phyloP scores from a whole-genome alignment of 1,140 invertebrate species.

The Lordiphosa stackelbergi region DNA sequence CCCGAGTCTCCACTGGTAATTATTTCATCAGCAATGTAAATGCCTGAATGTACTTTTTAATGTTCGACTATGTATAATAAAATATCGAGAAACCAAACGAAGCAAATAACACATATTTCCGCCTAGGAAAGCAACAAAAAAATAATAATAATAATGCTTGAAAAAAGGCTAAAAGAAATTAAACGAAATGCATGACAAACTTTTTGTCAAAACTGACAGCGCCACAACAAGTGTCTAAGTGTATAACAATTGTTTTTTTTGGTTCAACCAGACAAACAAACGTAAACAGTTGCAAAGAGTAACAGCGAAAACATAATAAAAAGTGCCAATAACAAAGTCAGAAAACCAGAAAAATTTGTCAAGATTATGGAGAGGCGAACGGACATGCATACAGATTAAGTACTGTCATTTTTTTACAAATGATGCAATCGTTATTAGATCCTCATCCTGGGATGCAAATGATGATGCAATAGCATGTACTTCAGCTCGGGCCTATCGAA shows the following conservation, averaged over 20 bases:
- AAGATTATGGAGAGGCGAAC: not conserved
- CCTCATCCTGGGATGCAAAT: not conserved
- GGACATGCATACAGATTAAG: slow-evolving; percentile 5
- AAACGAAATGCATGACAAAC: slow-evolving; percentile 48
- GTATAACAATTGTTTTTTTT: not conserved
- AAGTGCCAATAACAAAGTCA: slow-evolving; percentile 4
- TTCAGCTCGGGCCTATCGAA: slow-evolving; percentile 25
- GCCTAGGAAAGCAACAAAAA: slow-evolving; percentile 22
- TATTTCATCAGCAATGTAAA: no score
- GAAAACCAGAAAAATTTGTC: slow-evolving; percentile 20
- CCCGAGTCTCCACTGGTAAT: no score
- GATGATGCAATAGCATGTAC: not conserved
- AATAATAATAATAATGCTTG: not conserved
- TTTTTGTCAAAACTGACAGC: slow-evolving; percentile 15
- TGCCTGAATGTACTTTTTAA: not conserved
- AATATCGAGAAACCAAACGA: slow-evolving; percentile 18
- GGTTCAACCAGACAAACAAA: not conserved
- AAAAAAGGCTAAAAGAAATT: slow-evolving; percentile 5
- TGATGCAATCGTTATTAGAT: not conserved
- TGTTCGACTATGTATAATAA: not conserved
- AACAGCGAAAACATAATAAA: not conserved
- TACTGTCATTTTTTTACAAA: slow-evolving; percentile 15
- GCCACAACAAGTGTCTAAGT: slow-evolving; percentile 8
- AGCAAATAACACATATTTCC: slow-evolving; percentile 31
- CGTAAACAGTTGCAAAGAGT: slow-evolving; percentile 4